Percentiles rank a stretch among this genome's conserved stretches.
Evolutionary conservation across 2,888 invertebrate species (phyloP).

Genomic region (Mimumesa dahlbomi): DNA sequence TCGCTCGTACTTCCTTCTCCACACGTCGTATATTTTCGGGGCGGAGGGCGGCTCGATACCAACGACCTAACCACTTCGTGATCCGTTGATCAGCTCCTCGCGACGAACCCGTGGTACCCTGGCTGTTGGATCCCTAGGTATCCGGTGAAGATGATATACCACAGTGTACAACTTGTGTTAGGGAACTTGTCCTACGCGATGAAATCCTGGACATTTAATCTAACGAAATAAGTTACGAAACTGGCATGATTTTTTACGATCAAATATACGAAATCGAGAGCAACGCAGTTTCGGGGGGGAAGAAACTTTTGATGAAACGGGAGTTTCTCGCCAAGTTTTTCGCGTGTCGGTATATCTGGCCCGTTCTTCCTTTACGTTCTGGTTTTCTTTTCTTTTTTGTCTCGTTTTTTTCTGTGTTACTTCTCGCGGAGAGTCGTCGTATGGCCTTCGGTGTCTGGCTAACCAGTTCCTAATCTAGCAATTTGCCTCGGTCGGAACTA

Average conservation of each 20-base stretch:
- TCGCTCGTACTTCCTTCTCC: conserved; percentile 46
- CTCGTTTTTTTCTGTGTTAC: neutral
- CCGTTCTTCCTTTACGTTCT: neutral
- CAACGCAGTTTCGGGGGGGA: neutral
- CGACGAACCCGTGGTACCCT: conserved; percentile 31
- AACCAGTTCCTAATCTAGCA: conserved; percentile 28
- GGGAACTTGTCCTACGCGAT: conserved; percentile 11
- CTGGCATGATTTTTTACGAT: conserved; percentile 27
- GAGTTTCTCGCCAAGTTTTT: conserved; percentile 10
- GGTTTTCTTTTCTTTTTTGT: neutral
- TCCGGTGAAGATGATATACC: conserved; percentile 3
- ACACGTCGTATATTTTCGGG: conserved; percentile 63
- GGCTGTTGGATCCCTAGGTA: conserved; percentile 13
- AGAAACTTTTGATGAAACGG: conserved; percentile 40
- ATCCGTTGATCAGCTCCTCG: conserved; percentile 52
- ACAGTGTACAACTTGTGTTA: conserved; percentile 21
- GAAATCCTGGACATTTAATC: conserved; percentile 6
- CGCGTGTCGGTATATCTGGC: too few relatives aligned
- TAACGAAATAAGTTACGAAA: conserved; percentile 37
- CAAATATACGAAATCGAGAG: conserved; percentile 7
- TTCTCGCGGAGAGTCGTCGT: neutral
- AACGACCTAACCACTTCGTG: conserved; percentile 56
- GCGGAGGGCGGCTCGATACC: conserved; percentile 41
- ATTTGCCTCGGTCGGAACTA: conserved; percentile 24
- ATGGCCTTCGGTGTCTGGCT: neutral